Conservation (phyloP, 2,113 vertebrate genomes). For the Salminus brasiliensis region DNA sequence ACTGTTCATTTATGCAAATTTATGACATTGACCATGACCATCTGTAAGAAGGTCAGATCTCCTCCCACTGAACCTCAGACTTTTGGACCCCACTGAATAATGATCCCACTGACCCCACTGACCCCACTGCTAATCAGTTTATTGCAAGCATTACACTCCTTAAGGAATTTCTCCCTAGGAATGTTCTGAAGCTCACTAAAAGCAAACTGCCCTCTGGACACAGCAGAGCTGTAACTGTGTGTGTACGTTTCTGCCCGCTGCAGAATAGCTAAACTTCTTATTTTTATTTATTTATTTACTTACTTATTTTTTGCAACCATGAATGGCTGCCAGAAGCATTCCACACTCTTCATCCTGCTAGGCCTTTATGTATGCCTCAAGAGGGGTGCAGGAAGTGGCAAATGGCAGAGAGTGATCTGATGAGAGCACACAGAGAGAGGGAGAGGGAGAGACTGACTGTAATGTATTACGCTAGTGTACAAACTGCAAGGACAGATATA, state of each 20-base stretch:
- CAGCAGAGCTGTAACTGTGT: neutral
- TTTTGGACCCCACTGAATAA: too few species aligned
- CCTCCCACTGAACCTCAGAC: too few species aligned
- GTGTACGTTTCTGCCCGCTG: neutral
- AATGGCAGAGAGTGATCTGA: slow-evolving; percentile 4
- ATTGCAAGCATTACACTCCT: too few species aligned
- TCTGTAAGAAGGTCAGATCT: too few species aligned
- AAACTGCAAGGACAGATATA: neutral
- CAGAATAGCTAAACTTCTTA: neutral
- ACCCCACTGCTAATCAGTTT: too few species aligned
- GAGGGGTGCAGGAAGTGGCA: neutral
- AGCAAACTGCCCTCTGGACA: neutral
- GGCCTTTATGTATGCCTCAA: slow-evolving; percentile 5
- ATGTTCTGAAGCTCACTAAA: neutral
- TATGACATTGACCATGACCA: too few species aligned
- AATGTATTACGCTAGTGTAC: slow-evolving; percentile 3
- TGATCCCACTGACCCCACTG: too few species aligned
- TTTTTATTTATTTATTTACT: too few species aligned
- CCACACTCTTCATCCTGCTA: slow-evolving; percentile 7
- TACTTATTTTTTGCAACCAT: neutral
- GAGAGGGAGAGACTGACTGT: neutral
- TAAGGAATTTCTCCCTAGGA: neutral
- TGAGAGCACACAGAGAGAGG: neutral
- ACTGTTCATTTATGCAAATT: too few species aligned
- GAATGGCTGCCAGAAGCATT: neutral